These are phyloP conservation scores for Ectemnius continuus DNA, from an alignment of 2,888 invertebrate genomes.

Conservation along the genomic window DNA sequence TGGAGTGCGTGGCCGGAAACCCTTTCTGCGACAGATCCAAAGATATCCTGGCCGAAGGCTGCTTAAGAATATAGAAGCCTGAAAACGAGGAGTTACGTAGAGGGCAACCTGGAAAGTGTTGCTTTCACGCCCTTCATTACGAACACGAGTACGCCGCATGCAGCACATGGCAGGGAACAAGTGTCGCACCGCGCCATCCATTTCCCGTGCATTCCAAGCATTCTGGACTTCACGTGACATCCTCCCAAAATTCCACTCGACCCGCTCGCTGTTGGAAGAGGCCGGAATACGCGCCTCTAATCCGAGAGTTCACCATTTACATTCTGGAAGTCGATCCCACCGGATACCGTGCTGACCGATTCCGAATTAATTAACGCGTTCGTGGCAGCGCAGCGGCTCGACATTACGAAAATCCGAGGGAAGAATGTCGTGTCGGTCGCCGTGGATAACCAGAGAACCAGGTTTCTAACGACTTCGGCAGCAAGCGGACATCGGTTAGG, in stretches of 20 bases:
- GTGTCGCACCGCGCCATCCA: conserved; percentile 45
- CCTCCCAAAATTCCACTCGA: conserved; percentile 40
- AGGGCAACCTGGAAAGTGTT: conserved; percentile 33
- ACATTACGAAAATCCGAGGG: conserved; percentile 16
- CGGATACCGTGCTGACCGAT: not conserved
- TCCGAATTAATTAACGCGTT: conserved; percentile 40
- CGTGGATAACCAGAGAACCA: conserved; percentile 19
- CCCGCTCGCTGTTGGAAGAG: not conserved
- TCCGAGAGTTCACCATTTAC: conserved; percentile 26
- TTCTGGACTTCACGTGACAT: conserved; percentile 40
- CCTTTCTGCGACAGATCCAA: not conserved
- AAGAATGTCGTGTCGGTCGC: conserved; percentile 30
- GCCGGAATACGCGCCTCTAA: not conserved
- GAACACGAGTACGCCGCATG: conserved; percentile 40
- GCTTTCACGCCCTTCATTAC: conserved; percentile 42
- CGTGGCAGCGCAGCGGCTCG: conserved; percentile 11
- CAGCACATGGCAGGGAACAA: conserved; percentile 53
- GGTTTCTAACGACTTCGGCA: conserved; percentile 40
- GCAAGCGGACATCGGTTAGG: conserved; percentile 47
- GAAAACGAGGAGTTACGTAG: conserved; percentile 19
- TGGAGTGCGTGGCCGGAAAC: not conserved
- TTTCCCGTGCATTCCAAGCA: conserved; percentile 48
- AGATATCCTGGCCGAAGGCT: not conserved
- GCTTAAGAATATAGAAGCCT: conserved; percentile 16
- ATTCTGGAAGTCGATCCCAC: conserved; percentile 8